Evolutionary conservation across 92 coral and sea anemone genomes (phyloP).

Genomic region (Galaxea fascicularis): DNA sequence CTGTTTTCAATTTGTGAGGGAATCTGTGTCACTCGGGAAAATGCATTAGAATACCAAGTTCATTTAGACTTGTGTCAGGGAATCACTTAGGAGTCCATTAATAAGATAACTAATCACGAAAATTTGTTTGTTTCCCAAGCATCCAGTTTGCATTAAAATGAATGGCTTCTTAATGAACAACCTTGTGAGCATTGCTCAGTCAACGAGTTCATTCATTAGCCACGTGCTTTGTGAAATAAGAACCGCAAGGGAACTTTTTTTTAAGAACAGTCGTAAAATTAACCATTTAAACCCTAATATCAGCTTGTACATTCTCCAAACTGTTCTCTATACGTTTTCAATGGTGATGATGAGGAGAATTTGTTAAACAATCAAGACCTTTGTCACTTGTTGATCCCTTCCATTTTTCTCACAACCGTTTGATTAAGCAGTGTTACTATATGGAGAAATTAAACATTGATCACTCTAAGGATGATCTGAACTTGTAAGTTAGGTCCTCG

Average conservation of each 20-base stretch:
- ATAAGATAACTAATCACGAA: background rate
- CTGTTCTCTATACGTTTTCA: too few relatives aligned
- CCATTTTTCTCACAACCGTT: too few relatives aligned
- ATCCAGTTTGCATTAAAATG: background rate
- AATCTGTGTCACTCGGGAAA: background rate
- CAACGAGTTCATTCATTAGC: background rate
- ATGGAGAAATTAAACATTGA: too few relatives aligned
- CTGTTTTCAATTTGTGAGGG: background rate
- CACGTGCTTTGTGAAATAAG: background rate
- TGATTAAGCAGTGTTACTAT: too few relatives aligned
- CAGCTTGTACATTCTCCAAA: too few relatives aligned
- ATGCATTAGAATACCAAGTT: background rate
- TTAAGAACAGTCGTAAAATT: background rate
- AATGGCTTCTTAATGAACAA: background rate
- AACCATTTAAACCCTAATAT: too few relatives aligned
- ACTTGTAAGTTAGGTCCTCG: too few relatives aligned
- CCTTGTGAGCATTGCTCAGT: background rate
- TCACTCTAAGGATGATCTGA: too few relatives aligned
- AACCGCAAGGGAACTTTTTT: too few relatives aligned
- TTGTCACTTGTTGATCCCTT: too few relatives aligned
- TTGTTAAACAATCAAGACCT: too few relatives aligned
- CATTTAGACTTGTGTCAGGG: background rate
- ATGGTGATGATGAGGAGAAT: too few relatives aligned
- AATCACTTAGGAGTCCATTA: conserved; percentile 12
- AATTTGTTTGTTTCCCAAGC: background rate